Conservation (phyloP, 2,113 vertebrate species). For the Nycticorax nycticorax region DNA sequence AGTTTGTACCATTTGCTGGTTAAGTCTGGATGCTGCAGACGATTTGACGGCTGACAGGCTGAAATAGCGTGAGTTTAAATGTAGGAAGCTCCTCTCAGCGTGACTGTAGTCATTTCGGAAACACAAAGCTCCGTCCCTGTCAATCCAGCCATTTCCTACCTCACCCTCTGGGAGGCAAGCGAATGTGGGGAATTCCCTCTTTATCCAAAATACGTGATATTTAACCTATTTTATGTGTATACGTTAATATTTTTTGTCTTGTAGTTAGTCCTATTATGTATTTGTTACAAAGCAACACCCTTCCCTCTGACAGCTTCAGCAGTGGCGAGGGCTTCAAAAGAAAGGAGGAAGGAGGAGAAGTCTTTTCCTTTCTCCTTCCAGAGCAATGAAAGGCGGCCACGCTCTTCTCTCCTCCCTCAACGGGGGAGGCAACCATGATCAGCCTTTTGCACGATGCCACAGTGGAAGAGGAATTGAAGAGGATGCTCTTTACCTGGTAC, state of each 20-base stretch:
- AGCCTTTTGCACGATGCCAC: not conserved
- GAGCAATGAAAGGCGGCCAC: not conserved
- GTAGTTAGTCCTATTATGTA: not conserved
- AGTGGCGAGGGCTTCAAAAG: not conserved
- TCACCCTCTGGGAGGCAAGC: not conserved
- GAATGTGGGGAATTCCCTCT: not conserved
- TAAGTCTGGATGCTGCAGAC: not conserved
- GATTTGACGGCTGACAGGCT: not conserved
- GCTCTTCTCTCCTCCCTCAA: not conserved
- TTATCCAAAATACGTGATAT: not conserved
- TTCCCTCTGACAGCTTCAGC: not conserved
- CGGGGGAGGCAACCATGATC: not conserved
- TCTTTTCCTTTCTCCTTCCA: not conserved
- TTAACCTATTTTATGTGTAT: not conserved
- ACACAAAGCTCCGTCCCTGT: not conserved
- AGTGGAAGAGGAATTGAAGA: not conserved
- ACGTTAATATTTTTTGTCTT: not conserved
- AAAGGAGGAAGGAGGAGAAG: not conserved
- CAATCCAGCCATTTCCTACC: not conserved
- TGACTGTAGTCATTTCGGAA: not conserved
- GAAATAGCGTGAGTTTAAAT: not conserved
- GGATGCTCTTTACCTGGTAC: not conserved
- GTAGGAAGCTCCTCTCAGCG: not conserved
- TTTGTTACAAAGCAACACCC: not conserved
- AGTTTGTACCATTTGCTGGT: not conserved